Evolutionary conservation across 2,888 invertebrate genomes (phyloP).

Genomic region (Amphipyra berbera): DNA sequence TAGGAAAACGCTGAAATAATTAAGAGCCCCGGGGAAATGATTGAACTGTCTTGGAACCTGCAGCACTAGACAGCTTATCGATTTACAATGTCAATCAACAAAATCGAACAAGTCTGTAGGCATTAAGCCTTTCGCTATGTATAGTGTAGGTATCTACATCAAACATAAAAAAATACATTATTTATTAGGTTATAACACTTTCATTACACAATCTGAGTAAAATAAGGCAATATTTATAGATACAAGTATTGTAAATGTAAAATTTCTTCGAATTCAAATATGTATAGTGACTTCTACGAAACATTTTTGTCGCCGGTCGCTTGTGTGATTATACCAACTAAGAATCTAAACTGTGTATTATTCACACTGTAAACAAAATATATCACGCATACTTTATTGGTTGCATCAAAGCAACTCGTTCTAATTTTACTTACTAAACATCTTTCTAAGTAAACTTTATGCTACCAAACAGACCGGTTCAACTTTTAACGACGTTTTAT

Average conservation of each 20-base stretch:
- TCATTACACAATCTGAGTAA: too few relatives aligned
- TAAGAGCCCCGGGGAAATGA: too few relatives aligned
- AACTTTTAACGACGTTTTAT: conserved; percentile 47
- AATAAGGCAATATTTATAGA: too few relatives aligned
- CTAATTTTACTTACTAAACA: conserved; percentile 37
- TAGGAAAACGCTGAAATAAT: too few relatives aligned
- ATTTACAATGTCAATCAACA: too few relatives aligned
- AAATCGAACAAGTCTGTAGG: too few relatives aligned
- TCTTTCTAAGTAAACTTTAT: conserved; percentile 42
- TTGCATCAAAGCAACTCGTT: conserved; percentile 45
- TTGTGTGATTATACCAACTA: conserved; percentile 1
- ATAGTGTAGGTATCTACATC: too few relatives aligned
- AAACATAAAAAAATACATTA: too few relatives aligned
- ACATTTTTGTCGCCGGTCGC: neutral
- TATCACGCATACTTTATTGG: conserved; percentile 28
- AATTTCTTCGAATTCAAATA: conserved; percentile 3
- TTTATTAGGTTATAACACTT: too few relatives aligned
- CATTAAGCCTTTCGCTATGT: too few relatives aligned
- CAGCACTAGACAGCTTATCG: too few relatives aligned
- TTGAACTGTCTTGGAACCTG: too few relatives aligned
- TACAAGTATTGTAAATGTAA: neutral
- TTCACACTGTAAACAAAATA: conserved; percentile 33
- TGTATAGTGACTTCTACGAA: neutral
- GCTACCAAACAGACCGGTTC: conserved; percentile 20
- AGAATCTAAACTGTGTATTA: conserved; percentile 8